Conservation (phyloP, 2,888 invertebrate genomes). For the Aleiodes testaceus region DNA sequence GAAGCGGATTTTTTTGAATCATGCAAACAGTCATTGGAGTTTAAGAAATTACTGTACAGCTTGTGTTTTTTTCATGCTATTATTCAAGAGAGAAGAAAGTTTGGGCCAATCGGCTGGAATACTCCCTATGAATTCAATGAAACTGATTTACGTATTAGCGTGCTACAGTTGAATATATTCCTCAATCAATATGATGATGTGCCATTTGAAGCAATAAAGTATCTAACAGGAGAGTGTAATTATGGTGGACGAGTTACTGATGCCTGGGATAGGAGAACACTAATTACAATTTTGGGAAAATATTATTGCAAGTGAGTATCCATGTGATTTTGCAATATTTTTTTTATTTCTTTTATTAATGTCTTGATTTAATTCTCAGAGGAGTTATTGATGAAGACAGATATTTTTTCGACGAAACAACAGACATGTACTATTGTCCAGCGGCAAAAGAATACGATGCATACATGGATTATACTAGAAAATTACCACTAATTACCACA, state of each 20-base stretch:
- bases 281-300: conserved; percentile 86
- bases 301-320: conserved; percentile 86
- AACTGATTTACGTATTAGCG: conserved; percentile 92
- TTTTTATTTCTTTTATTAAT: no score
- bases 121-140: conserved; percentile 97
- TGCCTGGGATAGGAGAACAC: conserved; percentile 92
- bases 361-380: conserved; percentile 50
- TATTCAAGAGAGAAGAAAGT: conserved; percentile 91
- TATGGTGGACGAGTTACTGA: conserved; percentile 97
- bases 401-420: conserved; percentile 63
- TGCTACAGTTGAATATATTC: conserved; percentile 91
- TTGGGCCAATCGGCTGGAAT: conserved; percentile 96
- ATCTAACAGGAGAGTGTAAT: conserved; percentile 96
- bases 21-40: conserved; percentile 82
- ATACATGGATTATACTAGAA: conserved; percentile 79
- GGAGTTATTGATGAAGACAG: conserved; percentile 55
- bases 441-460: conserved; percentile 82
- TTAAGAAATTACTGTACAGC: conserved; percentile 90
- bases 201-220: conserved; percentile 89
- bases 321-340: neutral
- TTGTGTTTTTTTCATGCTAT: conserved; percentile 96
- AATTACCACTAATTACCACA: conserved; percentile 84
- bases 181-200: conserved; percentile 87
- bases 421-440: conserved; percentile 81
- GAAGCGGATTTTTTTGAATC: conserved; percentile 91